These are phyloP conservation scores for Sebastes trivittatus DNA, from an alignment of 2,797 vertebrate genomes.

Conservation along the genomic window DNA sequence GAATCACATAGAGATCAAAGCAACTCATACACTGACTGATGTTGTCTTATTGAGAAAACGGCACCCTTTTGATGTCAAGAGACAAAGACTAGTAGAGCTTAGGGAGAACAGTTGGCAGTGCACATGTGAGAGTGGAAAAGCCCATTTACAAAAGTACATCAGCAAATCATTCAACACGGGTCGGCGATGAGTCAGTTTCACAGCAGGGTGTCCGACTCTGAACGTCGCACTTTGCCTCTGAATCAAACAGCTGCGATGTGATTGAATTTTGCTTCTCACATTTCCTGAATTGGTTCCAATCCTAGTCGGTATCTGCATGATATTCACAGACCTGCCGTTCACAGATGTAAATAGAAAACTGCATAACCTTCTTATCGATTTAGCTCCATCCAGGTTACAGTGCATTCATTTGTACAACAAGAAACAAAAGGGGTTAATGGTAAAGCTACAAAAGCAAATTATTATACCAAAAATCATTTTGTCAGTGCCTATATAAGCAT, in stretches of 20 bases:
- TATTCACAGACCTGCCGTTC: not conserved
- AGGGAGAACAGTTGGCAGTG: constrained; percentile 46
- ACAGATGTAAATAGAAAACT: not conserved
- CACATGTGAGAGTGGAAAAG: constrained; percentile 41
- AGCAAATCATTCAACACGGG: constrained; percentile 38
- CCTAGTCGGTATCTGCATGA: not conserved
- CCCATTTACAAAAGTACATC: constrained; percentile 53
- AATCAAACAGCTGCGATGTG: constrained; percentile 15
- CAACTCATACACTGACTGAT: constrained; percentile 38
- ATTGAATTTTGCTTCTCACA: constrained; percentile 6
- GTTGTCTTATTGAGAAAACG: constrained; percentile 49
- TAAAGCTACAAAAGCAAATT: no score
- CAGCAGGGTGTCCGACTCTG: constrained; percentile 19
- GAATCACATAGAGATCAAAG: constrained; percentile 64
- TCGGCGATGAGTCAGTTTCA: constrained; percentile 44
- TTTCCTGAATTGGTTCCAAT: constrained; percentile 17
- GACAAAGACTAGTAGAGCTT: constrained; percentile 52
- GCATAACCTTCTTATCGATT: not conserved
- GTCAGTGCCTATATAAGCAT: not conserved
- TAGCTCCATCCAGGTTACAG: not conserved
- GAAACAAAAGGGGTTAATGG: no score
- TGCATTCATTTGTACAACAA: not conserved
- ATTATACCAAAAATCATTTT: not conserved
- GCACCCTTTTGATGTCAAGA: constrained; percentile 55
- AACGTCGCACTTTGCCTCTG: not conserved